Conservation (phyloP, 1,140 invertebrate genomes). For the Panagrolaimus sp. region DNA sequence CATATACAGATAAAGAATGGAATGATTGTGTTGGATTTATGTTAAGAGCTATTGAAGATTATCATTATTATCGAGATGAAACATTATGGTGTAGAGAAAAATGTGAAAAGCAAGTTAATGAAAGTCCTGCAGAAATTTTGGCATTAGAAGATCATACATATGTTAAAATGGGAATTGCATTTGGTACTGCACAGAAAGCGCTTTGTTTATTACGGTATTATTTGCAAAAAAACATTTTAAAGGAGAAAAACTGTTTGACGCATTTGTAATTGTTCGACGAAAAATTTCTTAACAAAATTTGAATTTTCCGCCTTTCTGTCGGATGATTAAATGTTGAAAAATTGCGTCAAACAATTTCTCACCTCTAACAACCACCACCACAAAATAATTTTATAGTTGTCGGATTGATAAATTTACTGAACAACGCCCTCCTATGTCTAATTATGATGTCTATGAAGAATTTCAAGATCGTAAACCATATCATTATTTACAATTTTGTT, state of each 20-base stretch:
- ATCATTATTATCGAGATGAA: conserved; percentile 59
- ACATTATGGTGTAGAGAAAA: conserved; percentile 64
- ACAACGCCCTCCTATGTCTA: conserved; percentile 61
- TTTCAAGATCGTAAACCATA: conserved; percentile 67
- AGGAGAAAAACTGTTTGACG: too few relatives aligned
- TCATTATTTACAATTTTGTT: conserved; percentile 72
- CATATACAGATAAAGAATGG: conserved; percentile 69
- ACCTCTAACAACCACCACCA: too few relatives aligned
- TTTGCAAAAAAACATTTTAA: too few relatives aligned
- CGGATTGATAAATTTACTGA: conserved; percentile 61
- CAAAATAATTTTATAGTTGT: conserved; percentile 63
- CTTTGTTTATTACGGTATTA: conserved; percentile 40
- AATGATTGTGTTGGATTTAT: conserved; percentile 67
- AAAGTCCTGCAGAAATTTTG: conserved; percentile 15
- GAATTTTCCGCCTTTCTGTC: too few relatives aligned
- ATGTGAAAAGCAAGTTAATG: conserved; percentile 55
- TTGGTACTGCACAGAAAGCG: conserved; percentile 29
- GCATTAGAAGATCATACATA: not conserved
- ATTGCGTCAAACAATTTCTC: too few relatives aligned
- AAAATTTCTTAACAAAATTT: too few relatives aligned
- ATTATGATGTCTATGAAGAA: conserved; percentile 61
- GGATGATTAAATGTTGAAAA: too few relatives aligned
- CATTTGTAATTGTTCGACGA: too few relatives aligned
- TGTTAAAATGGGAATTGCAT: conserved; percentile 19
- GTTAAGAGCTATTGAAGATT: conserved; percentile 60